Base-by-base conservation (phyloP, 2,797 vertebrate genomes). In the Scolopax bukidnonensis region DNA sequence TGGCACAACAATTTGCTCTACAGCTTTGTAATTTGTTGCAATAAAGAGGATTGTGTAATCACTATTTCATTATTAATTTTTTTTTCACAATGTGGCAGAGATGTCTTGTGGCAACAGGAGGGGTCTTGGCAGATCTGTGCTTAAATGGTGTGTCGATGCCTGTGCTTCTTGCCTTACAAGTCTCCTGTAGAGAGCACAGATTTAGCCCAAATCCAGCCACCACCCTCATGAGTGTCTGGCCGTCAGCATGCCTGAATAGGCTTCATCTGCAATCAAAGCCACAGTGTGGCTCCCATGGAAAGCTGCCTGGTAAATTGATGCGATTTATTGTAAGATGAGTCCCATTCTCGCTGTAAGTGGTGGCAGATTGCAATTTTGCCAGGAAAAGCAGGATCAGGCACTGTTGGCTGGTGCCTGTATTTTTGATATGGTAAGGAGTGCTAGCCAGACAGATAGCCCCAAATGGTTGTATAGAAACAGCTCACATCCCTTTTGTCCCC, bases 221-320 rank as follows among this genome's bases (percentile, higher is more conserved):
- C 1, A 0, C 0, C 5, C 18, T 60, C 24, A 9, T 1, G 38
- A 93, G 84, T 25, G 64, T 48, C 82, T 43, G 76, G 65, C 84
- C 92, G 74, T 79, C 81, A 81, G 47, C 8, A 1, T 59, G 91
- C 70, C 74, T 74, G 70, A 53, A 70, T 16, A 78, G 77, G 87
- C 90, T 94, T 74, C 83, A 84, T 59, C 89, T 91, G 91, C 83
- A 90, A 77, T 94, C 91, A 95, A 50, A 96, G 78, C 70, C 70
- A 63, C 79, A 67, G 54, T 47, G 70, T 56, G 79, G 87, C 83
- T 91, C 85, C 78, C 61, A 36, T 45, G 85, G 84, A 94, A 95
- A 82, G 74, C 48, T 95, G 87, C 83, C 80, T 10, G 20, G 30
- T 41, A 77, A 86, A 86, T 19, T 41, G 76, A 53, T 76, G 83